A percentile compares a stretch with the other conserved stretches of the same genome.
Conservation (phyloP, 1,140 invertebrate species). For the Pygmarrhopalites habei region DNA sequence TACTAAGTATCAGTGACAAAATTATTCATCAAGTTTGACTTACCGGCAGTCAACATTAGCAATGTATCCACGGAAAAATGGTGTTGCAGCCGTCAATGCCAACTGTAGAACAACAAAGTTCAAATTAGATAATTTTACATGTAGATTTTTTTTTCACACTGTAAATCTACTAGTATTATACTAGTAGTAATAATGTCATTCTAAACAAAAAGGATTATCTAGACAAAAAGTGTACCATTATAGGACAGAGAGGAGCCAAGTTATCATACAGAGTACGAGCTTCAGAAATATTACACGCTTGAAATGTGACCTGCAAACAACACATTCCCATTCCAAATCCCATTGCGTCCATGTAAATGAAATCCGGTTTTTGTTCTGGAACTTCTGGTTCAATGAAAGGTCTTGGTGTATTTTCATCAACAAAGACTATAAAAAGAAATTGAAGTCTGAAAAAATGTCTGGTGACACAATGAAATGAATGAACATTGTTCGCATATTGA, state of each 20-base stretch:
- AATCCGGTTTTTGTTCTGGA: conserved; percentile 54
- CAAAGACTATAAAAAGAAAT: conserved; percentile 72
- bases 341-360: conserved; percentile 97
- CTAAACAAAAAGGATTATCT: not conserved
- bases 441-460: no score
- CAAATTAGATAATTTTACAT: no score
- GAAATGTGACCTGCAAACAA: conserved; percentile 92
- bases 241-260: conserved; percentile 91
- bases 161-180: not conserved
- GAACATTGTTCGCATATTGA: no score
- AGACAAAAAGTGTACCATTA: conserved; percentile 63
- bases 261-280: conserved; percentile 95
- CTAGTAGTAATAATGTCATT: not conserved
- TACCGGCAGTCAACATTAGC: conserved; percentile 94
- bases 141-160: no score
- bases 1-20: no score
- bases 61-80: conserved; percentile 84
- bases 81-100: conserved; percentile 91
- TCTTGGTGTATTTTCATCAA: conserved; percentile 68
- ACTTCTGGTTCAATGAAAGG: conserved; percentile 64
- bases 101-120: conserved; percentile 54
- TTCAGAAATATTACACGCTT: conserved; percentile 94
- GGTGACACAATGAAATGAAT: no score
- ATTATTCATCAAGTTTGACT: no score
- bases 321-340: conserved; percentile 99